A percentile compares a stretch with the other conserved stretches of the same genome.
These are phyloP conservation scores for Apostichopus californicus DNA, from an alignment of 35 echinoderm and acorn worm species.

Conservation along the genomic window DNA sequence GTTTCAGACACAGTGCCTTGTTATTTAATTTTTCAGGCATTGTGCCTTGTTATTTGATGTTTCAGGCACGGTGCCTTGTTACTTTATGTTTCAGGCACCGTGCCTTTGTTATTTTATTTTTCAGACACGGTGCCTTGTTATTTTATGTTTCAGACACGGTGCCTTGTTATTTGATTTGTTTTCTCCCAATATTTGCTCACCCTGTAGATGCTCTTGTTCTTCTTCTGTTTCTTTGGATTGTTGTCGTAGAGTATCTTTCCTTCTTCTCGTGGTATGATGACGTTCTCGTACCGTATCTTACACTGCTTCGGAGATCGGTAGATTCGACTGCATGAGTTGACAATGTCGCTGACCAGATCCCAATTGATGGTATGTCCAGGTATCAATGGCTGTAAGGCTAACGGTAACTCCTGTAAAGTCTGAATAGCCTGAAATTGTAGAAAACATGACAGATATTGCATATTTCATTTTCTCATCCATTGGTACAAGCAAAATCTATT, in stretches of 20 bases:
- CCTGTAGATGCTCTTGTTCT: conserved; percentile 93
- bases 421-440: conserved; percentile 74
- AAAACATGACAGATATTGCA: background rate
- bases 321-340: conserved; percentile 93
- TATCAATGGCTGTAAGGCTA: conserved; percentile 78
- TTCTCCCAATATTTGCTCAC: conserved; percentile 25
- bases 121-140: too few species aligned
- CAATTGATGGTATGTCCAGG: conserved; percentile 99
- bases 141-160: too few species aligned
- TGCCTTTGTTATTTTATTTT: too few species aligned
- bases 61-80: too few species aligned
- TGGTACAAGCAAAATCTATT: too few species aligned
- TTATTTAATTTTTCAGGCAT: too few species aligned
- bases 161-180: too few species aligned
- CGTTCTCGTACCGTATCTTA: conserved; percentile 91
- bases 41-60: too few species aligned
- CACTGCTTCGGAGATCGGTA: conserved; percentile 98
- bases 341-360: conserved; percentile 98
- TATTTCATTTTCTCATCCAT: too few species aligned
- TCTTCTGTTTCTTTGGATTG: conserved; percentile 99
- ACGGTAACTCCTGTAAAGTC: conserved; percentile 82
- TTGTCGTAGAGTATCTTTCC: conserved; percentile 98
- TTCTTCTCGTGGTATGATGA: conserved; percentile 94
- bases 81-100: too few species aligned
- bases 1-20: too few species aligned